Conservation (phyloP, 2,797 vertebrate species). For the Molossus molossus region DNA sequence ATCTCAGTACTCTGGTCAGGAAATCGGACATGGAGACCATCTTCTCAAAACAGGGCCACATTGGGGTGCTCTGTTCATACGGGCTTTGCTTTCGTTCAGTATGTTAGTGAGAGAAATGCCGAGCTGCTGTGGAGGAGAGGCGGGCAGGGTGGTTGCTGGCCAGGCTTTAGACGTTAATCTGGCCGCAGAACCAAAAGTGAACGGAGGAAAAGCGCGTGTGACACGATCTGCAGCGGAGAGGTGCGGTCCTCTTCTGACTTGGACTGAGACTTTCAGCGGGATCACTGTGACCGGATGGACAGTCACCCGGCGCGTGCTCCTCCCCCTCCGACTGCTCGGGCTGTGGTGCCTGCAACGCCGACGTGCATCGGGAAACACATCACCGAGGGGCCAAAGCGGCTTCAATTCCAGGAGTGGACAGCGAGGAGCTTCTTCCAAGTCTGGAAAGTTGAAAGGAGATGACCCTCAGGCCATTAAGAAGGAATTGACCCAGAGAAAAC, state of each 20-base stretch:
- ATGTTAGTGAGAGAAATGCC: no score
- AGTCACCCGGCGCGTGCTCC: conserved; percentile 95
- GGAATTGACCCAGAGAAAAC: conserved; percentile 95
- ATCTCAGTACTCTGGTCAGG: conserved; percentile 98
- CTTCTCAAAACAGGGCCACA: conserved; percentile 95
- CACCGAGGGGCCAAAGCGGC: conserved; percentile 94
- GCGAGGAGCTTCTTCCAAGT: conserved; percentile 93
- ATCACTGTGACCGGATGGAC: conserved; percentile 95
- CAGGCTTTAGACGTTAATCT: conserved; percentile 96
- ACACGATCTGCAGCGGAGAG: conserved; percentile 96
- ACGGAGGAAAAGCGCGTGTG: conserved; percentile 93
- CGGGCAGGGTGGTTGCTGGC: conserved; percentile 94
- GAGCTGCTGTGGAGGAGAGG: conserved; percentile 92
- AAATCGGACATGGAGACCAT: conserved; percentile 96
- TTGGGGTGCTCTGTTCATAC: conserved; percentile 71
- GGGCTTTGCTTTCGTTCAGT: no score
- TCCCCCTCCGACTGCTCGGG: conserved; percentile 94
- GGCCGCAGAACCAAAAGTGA: conserved; percentile 96
- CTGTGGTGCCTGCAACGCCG: conserved; percentile 95
- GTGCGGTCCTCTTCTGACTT: conserved; percentile 93
- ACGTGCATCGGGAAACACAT: conserved; percentile 94
- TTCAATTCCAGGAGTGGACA: conserved; percentile 96
- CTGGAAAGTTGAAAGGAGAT: conserved; percentile 91
- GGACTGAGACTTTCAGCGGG: conserved; percentile 96
- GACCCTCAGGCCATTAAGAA: conserved; percentile 95